phyloP scores from a whole-genome alignment of 2,113 vertebrate genomes.

The Corvus moneduloides region DNA sequence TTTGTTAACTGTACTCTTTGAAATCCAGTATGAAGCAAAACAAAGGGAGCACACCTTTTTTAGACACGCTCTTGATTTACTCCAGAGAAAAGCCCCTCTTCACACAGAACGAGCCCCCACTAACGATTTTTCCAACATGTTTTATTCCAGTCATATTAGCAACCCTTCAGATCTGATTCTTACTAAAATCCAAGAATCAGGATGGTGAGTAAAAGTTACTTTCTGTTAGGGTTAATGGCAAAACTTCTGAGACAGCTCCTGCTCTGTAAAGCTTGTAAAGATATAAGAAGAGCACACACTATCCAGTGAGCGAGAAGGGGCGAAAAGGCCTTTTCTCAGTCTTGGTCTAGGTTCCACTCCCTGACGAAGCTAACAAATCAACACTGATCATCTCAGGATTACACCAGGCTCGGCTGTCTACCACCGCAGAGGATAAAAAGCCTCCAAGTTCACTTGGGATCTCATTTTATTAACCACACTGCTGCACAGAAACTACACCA shows the following conservation, averaged over 20 bases:
- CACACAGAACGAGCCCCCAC: neutral
- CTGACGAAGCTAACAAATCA: slow-evolving; percentile 15
- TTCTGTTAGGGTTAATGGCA: neutral
- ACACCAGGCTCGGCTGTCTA: neutral
- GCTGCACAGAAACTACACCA: slow-evolving; percentile 10
- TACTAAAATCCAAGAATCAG: neutral
- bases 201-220: neutral
- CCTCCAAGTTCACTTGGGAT: slow-evolving; percentile 16
- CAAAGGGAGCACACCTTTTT: neutral
- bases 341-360: neutral
- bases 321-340: neutral
- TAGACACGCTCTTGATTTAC: neutral
- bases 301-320: neutral
- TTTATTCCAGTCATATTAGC: neutral
- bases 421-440: neutral
- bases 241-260: neutral
- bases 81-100: neutral
- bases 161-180: neutral
- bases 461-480: slow-evolving; percentile 26
- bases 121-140: neutral
- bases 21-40: neutral
- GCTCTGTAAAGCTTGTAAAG: neutral
- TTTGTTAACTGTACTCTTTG: neutral
- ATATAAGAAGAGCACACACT: neutral
- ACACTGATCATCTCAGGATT: slow-evolving; percentile 17